Base-by-base conservation (phyloP, 2,888 invertebrate genomes). In the Dysmachus trigonus region DNA sequence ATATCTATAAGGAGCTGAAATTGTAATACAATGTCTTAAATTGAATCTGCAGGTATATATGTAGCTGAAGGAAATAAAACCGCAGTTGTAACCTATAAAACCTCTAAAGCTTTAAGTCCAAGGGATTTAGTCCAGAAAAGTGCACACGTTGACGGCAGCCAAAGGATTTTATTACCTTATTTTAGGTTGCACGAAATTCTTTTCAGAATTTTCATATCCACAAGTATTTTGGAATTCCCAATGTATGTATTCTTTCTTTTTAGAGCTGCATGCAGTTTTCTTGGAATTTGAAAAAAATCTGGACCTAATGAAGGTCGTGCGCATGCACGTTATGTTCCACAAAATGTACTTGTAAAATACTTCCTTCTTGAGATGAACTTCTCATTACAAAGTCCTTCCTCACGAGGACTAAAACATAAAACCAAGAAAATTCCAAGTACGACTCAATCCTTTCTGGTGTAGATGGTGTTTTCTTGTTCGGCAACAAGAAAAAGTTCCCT, bases 141-240 rank as follows among this genome's bases (percentile, higher is more conserved):
- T 22, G 62, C 62, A 62, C 62, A 62, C 62, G 22, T 62, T 62
- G 27, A 47, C 47, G 77, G 27, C 30, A 77, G 27, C 77, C 41
- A 30, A 77, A 41, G 27, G 35, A 47, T 77, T 77, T 77, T 77
- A 77, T 77, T 77, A 47, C 47, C 27, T 47, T 47, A 41, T 41
- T 41, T 22, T 41, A 47, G 41, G 27, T 47, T 27, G 27, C 47
- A 41, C 10, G 30, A 27, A 27, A 77, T 77, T 77, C 47, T 47
- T 15, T 77, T 30, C 30, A 13, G 27, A 77, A 47, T 77, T 77
- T 47, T 77, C 47, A 77, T 47, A 41, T 47, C 47, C 77, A 77
- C 33, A n/a, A n/a, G n/a, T n/a, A 35, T 41, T 38, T 41, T 35
- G 13, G 33, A 15, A 15, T 73, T 31, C 30, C 30, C 33, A 33